phyloP scores from a whole-genome alignment of 2,113 vertebrate genomes.

The Butorides virescens region DNA sequence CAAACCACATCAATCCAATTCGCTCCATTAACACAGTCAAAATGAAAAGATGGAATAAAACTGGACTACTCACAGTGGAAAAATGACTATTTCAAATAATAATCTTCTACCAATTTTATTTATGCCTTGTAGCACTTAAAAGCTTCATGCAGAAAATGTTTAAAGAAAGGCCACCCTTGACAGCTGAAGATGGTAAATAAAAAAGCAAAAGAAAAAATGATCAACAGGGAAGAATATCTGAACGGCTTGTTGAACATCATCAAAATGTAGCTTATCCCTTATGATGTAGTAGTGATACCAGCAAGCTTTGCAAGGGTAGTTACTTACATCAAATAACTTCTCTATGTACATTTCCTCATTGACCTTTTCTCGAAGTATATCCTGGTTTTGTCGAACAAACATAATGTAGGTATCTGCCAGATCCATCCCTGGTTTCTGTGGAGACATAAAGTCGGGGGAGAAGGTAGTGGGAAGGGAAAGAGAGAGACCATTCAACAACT shows the following conservation, averaged over 20 bases:
- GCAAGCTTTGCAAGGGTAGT: not conserved
- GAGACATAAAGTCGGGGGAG: not conserved
- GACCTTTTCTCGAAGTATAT: constrained; percentile 90
- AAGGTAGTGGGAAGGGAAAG: not conserved
- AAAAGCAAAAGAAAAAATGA: constrained; percentile 8
- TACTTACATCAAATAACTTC: constrained; percentile 95
- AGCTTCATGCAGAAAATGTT: not conserved
- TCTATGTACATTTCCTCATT: constrained; percentile 93
- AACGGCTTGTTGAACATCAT: not conserved
- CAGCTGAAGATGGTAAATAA: not conserved
- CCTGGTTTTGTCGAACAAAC: constrained; percentile 96
- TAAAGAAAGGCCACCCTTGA: not conserved
- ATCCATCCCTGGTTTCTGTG: constrained; percentile 95
- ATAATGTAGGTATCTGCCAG: constrained; percentile 94
- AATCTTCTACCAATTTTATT: not conserved
- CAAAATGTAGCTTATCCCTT: constrained; percentile 1
- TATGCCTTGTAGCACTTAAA: not conserved
- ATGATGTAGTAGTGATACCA: not conserved
- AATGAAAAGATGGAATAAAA: not conserved
- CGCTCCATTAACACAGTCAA: not conserved
- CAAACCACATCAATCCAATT: not conserved
- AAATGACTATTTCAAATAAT: constrained; percentile 19
- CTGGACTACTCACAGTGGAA: not conserved
- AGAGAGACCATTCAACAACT: not conserved
- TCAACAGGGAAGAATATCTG: not conserved